A percentile compares a stretch with the other conserved stretches of the same genome.
Conservation (phyloP, 92 coral and sea anemone species). For the Paramuricea clavata region DNA sequence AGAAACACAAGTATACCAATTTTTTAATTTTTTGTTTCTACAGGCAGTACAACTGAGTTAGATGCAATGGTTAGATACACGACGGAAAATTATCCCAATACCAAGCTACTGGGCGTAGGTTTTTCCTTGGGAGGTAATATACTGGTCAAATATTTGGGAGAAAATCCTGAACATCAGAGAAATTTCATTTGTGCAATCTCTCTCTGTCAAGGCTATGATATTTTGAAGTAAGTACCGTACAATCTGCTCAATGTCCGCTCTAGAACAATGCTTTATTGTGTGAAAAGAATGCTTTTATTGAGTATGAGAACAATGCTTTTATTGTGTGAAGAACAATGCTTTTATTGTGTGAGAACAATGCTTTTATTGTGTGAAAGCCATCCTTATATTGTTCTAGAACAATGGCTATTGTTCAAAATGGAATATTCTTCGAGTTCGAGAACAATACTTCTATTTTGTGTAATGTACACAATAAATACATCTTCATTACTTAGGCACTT, state of each 20-base stretch:
- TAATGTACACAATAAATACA: no score
- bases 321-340: no score
- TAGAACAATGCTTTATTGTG: no score
- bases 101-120: slow-evolving; percentile 87
- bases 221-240: slow-evolving; percentile 66
- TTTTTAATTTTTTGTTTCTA: neutral
- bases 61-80: slow-evolving; percentile 79
- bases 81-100: slow-evolving; percentile 66
- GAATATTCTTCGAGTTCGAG: neutral
- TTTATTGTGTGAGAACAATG: no score
- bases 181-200: slow-evolving; percentile 90
- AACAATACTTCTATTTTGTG: neutral
- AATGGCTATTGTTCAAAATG: no score
- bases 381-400: no score
- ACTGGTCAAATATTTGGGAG: slow-evolving; percentile 91
- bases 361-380: no score
- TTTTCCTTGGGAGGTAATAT: slow-evolving; percentile 99
- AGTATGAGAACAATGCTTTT: no score
- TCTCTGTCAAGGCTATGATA: slow-evolving; percentile 98
- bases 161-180: slow-evolving; percentile 79
- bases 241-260: neutral
- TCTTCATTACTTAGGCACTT: no score
- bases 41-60: slow-evolving; percentile 92
- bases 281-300: no score
- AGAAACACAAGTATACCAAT: neutral